Base-by-base conservation (phyloP, 2,888 invertebrate species). In the Hedychridium roseum region DNA sequence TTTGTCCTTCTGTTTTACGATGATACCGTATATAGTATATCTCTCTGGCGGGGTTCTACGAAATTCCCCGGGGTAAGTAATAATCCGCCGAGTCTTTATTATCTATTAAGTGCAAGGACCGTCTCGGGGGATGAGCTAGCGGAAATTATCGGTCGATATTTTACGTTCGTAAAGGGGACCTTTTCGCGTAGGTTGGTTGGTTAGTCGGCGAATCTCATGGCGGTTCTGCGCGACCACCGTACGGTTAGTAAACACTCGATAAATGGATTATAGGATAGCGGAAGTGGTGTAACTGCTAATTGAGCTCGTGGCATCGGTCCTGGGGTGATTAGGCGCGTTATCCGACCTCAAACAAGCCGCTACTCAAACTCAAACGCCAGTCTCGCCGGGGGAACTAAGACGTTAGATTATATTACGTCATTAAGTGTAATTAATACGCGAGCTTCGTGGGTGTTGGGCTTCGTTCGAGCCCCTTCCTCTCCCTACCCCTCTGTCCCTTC, bases 321-420 rank as follows among this genome's bases (percentile, higher is more conserved):
- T 35, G 39, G 41, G 51, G 53, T 54, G 57, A 70, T 68, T 66
- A 68, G 57, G 42, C 39, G 58, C 57, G 64, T 58, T 67, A 70
- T 57, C 57, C 59, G 47, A 60, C 57, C 57, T 54, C 67, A 64
- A 67, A 66, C 61, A 64, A 43, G 35, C 60, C 53, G 44, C 49
- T 38, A 35, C 51, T 49, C 50, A 39, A 57, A 59, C 57, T 63
- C 54, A 56, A 60, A 56, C 60, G 50, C 27, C 30, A 36, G 26
- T 32, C n/a, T 40, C 42, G 23, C 45, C 42, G 45, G 48, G 45
- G 42, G 43, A 52, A 49, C 47, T 54, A 57, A 66, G 54, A 46
- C 60, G 52, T 54, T 51, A 48, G 58, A 57, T 58, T 48, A 50
- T 52, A 45, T 60, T 54, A 42, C 45, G 35, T 50, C 47, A 49